phyloP scores from a whole-genome alignment of 2,888 invertebrate species.

The Epinotia bilunana region DNA sequence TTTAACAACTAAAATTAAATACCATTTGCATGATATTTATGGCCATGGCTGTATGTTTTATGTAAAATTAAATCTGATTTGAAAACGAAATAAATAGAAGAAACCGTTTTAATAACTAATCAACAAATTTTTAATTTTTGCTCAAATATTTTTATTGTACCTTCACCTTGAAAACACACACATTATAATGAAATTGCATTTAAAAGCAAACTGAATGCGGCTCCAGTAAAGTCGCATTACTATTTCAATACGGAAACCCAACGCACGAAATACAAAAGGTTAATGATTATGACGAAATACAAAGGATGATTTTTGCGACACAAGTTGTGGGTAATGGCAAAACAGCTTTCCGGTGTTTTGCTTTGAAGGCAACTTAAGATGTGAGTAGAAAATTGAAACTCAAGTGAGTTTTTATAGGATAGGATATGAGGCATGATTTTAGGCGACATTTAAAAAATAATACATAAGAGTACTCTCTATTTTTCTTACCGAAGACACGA shows the following conservation, averaged over 20 bases:
- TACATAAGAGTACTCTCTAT: not conserved
- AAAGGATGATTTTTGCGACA: slow-evolving; percentile 32
- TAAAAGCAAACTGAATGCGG: not conserved
- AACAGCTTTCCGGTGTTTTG: slow-evolving; percentile 16
- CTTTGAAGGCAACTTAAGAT: not conserved
- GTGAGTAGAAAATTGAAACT: not conserved
- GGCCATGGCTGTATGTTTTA: slow-evolving; percentile 6
- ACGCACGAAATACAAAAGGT: slow-evolving; percentile 7
- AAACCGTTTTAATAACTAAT: no score
- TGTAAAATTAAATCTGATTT: slow-evolving; percentile 8
- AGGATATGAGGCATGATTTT: not conserved
- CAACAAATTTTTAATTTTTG: no score
- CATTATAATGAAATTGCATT: not conserved
- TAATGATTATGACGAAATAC: no score
- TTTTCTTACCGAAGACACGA: no score
- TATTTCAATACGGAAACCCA: slow-evolving; percentile 5
- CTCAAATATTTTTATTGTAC: not conserved
- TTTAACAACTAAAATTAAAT: not conserved
- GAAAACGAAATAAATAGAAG: not conserved
- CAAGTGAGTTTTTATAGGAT: no score
- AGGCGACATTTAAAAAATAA: not conserved
- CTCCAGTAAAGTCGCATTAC: not conserved
- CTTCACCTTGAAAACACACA: not conserved
- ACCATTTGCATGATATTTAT: not conserved
- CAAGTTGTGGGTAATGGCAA: slow-evolving; percentile 26